Percentiles rank a stretch among this genome's conserved stretches.
phyloP scores from a whole-genome alignment of 2,888 invertebrate genomes.

The Dione vanillae region DNA sequence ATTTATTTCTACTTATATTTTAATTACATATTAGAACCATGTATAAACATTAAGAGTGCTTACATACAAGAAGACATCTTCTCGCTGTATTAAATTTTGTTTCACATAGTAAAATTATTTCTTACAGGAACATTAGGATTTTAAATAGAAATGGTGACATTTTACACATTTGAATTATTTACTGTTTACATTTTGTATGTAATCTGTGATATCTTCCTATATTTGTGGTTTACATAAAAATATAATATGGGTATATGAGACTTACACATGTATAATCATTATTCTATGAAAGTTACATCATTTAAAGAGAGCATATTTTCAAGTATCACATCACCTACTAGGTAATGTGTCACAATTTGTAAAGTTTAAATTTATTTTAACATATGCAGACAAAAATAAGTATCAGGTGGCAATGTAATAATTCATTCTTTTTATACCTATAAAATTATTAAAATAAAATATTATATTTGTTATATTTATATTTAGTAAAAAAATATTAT shows the following conservation, averaged over 20 bases:
- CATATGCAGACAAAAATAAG: background rate
- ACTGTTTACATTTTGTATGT: background rate
- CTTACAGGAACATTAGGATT: background rate
- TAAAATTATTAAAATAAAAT: no score
- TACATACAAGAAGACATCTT: background rate
- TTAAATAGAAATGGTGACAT: conserved; percentile 1
- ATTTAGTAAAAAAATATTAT: no score
- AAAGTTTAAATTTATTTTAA: background rate
- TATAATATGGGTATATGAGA: background rate
- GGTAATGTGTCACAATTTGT: background rate
- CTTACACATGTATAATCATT: conserved; percentile 18
- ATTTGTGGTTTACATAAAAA: conserved; percentile 8
- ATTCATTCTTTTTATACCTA: no score
- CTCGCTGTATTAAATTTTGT: background rate
- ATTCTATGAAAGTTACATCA: conserved; percentile 4
- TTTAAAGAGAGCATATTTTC: background rate
- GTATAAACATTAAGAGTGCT: background rate
- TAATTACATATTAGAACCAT: background rate
- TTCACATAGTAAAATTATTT: conserved; percentile 6
- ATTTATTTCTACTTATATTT: background rate
- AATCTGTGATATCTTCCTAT: background rate
- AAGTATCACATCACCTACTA: background rate
- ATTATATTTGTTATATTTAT: no score
- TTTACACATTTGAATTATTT: background rate
- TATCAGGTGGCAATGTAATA: background rate